Base-by-base conservation (phyloP, 2,113 vertebrate genomes). In the Raja brachyura region DNA sequence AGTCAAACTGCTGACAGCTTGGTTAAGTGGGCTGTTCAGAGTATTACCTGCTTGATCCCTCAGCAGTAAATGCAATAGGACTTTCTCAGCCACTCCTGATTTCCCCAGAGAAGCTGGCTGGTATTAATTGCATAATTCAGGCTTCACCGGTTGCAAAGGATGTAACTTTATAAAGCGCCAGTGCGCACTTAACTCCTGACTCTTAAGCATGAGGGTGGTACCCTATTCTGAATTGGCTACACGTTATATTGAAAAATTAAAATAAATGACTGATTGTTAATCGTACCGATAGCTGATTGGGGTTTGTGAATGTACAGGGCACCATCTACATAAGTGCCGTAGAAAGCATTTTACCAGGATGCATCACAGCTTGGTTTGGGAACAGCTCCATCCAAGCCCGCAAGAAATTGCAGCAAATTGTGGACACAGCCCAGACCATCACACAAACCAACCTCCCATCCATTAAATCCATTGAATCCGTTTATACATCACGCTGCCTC, bases 1-100 rank as follows among this genome's bases (percentile, higher is more conserved):
- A 25, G 66, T 92, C 66, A 73, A 70, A 7, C 70, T 92, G 39
- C 68, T 73, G 66, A 73, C n/a, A 20, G 88, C 88, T 92, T 48
- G 66, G 20, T 92, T 54, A 92, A 92, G 88, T 92, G 88, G 33
- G 33, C 18, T 25, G 18, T 13, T 92, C 88, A 70, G 31, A 92
- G 88, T 25, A 70, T 68, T 90, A 22, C 31, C 63, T 39, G 68
- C 31, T 66, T 39, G 66, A 39, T 90, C 68, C 39, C 4, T 66
- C 88, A 73, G 33, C 33, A 92, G 31, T 66, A 48, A 92, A 92
- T 92, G 18, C 33, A 92, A 48, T 92, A 48, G 48, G 31, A 39
- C 31, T 48, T 68, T 39, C 59, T 66, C 63, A 48, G 16, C 86
- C 31, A 22, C 20, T 73, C 88, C 63, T 73, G 88, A 73, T 73